Conservation (phyloP, 2,113 vertebrate genomes). For the Trogon surrucura region DNA sequence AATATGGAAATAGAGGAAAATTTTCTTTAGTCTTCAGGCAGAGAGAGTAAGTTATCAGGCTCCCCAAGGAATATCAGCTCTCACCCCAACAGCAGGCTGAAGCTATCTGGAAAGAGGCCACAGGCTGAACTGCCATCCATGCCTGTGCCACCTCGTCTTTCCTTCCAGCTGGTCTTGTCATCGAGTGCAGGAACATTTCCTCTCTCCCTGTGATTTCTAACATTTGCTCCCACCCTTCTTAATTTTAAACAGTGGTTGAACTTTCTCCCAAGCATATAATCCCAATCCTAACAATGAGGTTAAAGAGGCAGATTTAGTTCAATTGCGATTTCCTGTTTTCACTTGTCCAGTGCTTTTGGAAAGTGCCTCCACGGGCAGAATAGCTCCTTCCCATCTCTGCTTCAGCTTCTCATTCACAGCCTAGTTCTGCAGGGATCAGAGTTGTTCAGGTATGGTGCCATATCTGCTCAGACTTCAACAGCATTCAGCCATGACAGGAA, state of each 20-base stretch:
- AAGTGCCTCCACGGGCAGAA: not conserved
- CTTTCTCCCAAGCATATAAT: not conserved
- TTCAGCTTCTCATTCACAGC: not conserved
- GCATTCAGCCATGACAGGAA: not conserved
- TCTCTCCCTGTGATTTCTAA: not conserved
- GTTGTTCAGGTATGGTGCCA: rapidly evolving
- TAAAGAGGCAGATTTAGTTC: not conserved
- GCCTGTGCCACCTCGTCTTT: rapidly evolving
- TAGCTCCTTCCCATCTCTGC: not conserved
- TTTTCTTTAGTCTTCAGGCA: not conserved
- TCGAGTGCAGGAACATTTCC: not conserved
- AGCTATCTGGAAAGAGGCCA: not conserved
- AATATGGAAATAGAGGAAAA: not conserved
- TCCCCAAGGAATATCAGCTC: not conserved
- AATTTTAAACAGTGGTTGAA: not conserved
- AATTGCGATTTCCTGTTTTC: not conserved
- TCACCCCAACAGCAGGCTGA: not conserved
- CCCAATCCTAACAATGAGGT: slow-evolving; percentile 21
- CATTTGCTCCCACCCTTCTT: not conserved
- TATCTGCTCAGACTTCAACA: not conserved
- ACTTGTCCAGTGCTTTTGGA: not conserved
- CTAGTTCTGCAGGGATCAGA: not conserved
- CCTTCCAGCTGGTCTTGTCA: not conserved
- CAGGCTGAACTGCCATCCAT: not conserved
- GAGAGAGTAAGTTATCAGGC: not conserved